Percentiles rank a stretch among this genome's conserved stretches.
Conservation (phyloP, 2,888 invertebrate genomes). For the Caenorhabditis doughertyi region DNA sequence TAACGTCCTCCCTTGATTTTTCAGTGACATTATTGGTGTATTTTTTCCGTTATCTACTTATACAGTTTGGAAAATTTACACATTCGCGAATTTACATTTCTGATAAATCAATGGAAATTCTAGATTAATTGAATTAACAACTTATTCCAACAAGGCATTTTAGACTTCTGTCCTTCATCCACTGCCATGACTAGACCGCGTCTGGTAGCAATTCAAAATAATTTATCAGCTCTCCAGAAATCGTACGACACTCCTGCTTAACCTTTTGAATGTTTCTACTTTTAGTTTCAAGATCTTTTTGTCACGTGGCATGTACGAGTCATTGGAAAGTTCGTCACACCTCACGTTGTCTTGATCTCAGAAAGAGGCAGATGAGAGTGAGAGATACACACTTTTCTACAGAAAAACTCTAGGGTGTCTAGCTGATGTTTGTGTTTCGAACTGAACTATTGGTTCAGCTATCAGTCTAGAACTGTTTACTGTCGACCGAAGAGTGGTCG, state of each 20-base stretch:
- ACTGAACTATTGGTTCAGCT: conserved; percentile 32
- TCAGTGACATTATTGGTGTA: too few species aligned
- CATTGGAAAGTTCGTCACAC: conserved; percentile 33
- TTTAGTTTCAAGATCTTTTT: background rate
- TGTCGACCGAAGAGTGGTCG: conserved; percentile 23
- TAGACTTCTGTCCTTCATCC: background rate
- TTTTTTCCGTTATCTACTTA: too few species aligned
- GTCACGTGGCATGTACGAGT: conserved; percentile 19
- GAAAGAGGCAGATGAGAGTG: background rate
- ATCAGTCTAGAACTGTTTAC: conserved; percentile 10
- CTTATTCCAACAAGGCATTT: background rate
- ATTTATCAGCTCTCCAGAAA: conserved; percentile 39
- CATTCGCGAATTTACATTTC: too few species aligned
- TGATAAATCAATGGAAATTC: too few species aligned
- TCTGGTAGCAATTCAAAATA: conserved; percentile 7
- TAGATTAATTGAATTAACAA: too few species aligned
- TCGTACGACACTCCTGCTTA: conserved; percentile 21
- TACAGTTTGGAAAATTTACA: too few species aligned
- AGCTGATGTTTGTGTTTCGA: conserved; percentile 43
- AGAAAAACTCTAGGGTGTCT: conserved; percentile 1
- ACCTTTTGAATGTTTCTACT: conserved; percentile 15
- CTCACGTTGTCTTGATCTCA: conserved; percentile 12
- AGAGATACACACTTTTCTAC: conserved; percentile 14
- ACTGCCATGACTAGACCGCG: background rate
- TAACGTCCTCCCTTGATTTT: too few species aligned